Evolutionary conservation across 2,797 vertebrate genomes (phyloP).

Genomic region (Salarias fasciatus): DNA sequence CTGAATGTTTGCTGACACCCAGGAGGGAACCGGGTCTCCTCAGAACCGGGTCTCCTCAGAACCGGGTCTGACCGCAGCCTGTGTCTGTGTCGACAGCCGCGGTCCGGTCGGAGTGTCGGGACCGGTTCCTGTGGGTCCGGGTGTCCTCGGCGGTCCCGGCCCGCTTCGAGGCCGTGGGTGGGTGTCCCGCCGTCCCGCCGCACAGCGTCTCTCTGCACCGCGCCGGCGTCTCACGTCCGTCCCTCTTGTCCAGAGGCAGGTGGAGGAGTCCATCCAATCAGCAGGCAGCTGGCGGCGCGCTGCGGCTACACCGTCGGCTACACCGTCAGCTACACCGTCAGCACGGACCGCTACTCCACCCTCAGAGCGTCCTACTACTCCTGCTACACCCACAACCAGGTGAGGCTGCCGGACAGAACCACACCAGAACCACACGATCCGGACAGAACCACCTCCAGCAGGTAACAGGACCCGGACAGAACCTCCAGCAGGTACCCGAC

Average conservation of each 20-base stretch:
- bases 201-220: neutral
- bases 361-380: constrained; percentile 77
- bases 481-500: no score
- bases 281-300: constrained; percentile 23
- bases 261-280: constrained; percentile 48
- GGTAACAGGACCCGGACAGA: no score
- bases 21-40: no score
- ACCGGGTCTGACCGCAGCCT: no score
- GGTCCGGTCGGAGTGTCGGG: constrained; percentile 58
- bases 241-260: constrained; percentile 28
- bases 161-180: constrained; percentile 68
- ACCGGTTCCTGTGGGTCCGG: constrained; percentile 68
- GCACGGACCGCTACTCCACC: constrained; percentile 48
- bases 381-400: constrained; percentile 73
- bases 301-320: constrained; percentile 79
- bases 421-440: no score
- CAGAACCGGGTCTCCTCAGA: no score
- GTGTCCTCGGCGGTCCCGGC: constrained; percentile 33
- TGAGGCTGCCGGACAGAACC: no score
- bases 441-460: no score
- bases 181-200: constrained; percentile 10
- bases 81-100: constrained; percentile 3
- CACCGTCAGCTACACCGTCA: no score
- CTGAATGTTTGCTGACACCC: no score
- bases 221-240: neutral